Base-by-base conservation (phyloP, 2,113 vertebrate species). In the Ahaetulla prasina region DNA sequence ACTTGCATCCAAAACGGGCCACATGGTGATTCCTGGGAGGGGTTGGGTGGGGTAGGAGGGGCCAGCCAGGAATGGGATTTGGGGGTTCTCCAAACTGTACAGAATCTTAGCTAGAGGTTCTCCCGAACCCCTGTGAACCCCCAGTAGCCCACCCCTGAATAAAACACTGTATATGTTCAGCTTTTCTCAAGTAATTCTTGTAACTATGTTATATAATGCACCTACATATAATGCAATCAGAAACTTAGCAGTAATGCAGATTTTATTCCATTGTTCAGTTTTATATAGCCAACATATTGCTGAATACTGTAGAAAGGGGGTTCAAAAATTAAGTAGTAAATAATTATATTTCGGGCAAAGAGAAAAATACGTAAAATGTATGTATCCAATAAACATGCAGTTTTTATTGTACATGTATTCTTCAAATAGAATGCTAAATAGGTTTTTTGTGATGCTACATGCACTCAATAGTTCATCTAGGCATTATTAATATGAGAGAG, bases 151-250 rank as follows among this genome's bases (percentile, higher is more conserved):
- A n/a, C n/a, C n/a, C n/a, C n/a, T n/a, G n/a, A n/a, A n/a, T n/a
- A n/a, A n/a, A n/a, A 94, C 92, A 92, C 87, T 96, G 74, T 91
- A 95, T 95, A 88, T 74, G 94, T 55, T 52, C 22, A 87, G 39
- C 7, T 94, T 94, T 91, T 96, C 68, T 94, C 87, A 94, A 91
- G 45, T 85, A 80, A 52, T 93, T 43, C 35, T 74, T 95, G 60
- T 94, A 35, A 57, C 52, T 18, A 84, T 11, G 49, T 85, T 92
- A 93, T 89, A 85, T 10, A 74, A 74, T 35, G 5, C 14, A 8
- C 63, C 3, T 12, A 39, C 10, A 0, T 85, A 57, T 93, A 85
- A 95, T 94, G 85, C 39, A 86, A 43, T 88, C 87, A 11, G 1
- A 1, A 91, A 25, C 80, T 63, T 0, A 93, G 47, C 22, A 87